Evolutionary conservation across 2,113 vertebrate genomes (phyloP).

Genomic region (Gymnogyps californianus): DNA sequence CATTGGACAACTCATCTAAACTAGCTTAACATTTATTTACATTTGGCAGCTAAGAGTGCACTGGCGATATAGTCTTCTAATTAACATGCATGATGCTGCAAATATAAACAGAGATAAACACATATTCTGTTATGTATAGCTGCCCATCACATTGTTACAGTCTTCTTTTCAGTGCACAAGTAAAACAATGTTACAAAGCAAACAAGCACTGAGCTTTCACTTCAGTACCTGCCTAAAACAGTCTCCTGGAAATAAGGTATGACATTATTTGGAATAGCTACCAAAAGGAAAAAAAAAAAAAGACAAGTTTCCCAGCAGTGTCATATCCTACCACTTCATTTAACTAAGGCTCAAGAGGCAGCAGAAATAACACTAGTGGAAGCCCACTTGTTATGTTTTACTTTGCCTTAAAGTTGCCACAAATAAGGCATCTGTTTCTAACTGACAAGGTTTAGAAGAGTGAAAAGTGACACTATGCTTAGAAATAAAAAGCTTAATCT

Average conservation of each 20-base stretch:
- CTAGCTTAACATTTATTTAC: constrained; percentile 17
- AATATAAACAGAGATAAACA: constrained; percentile 43
- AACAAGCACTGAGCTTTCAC: background rate
- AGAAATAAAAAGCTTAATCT: background rate
- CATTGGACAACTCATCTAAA: constrained; percentile 19
- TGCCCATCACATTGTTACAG: constrained; percentile 36
- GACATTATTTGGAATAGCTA: background rate
- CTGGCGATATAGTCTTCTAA: constrained; percentile 30
- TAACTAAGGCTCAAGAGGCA: background rate
- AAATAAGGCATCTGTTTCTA: background rate
- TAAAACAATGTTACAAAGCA: background rate
- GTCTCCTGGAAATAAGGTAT: background rate
- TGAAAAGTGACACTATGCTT: background rate
- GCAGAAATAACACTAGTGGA: background rate
- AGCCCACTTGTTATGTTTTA: background rate
- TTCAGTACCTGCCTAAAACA: background rate
- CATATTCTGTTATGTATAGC: background rate
- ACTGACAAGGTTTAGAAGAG: background rate
- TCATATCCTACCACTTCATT: background rate
- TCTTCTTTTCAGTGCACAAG: background rate
- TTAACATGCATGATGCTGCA: constrained; percentile 55
- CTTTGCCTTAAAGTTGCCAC: background rate
- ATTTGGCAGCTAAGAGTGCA: background rate
- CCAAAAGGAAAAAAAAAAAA: background rate
- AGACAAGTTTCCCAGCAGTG: background rate